These are phyloP conservation scores for Labrus mixtus DNA, from an alignment of 2,113 vertebrate genomes.

Conservation along the genomic window DNA sequence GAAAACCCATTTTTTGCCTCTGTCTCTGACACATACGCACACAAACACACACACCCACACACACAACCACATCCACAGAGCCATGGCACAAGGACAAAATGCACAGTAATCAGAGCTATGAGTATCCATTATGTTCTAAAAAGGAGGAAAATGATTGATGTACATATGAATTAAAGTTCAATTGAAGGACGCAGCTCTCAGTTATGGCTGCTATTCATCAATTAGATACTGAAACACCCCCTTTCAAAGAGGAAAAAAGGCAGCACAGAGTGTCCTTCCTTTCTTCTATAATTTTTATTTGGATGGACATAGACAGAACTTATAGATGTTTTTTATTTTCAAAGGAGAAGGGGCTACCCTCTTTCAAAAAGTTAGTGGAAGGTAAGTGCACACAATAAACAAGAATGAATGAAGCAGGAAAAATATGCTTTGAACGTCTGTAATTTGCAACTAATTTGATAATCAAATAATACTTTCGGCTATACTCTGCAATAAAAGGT, in stretches of 20 bases:
- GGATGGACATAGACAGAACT: conserved; percentile 19
- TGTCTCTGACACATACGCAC: background rate
- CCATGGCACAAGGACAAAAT: conserved; percentile 73
- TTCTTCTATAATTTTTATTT: conserved; percentile 8
- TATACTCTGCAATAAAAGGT: background rate
- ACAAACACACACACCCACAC: background rate
- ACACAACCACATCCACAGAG: conserved; percentile 1
- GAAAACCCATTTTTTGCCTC: conserved; percentile 1
- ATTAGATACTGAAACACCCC: conserved; percentile 76
- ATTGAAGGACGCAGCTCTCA: conserved; percentile 80
- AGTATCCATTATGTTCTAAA: conserved; percentile 75
- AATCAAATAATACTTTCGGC: background rate
- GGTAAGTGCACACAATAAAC: conserved; percentile 1
- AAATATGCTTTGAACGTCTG: background rate
- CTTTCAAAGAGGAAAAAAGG: conserved; percentile 47
- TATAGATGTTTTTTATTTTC: conserved; percentile 37
- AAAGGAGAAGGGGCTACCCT: conserved; percentile 13
- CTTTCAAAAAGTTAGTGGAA: background rate
- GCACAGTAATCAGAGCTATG: conserved; percentile 58
- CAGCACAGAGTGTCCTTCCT: conserved; percentile 37
- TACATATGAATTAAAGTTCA: conserved; percentile 80
- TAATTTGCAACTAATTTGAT: background rate
- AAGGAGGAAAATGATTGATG: conserved; percentile 79
- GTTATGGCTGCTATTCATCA: conserved; percentile 81
- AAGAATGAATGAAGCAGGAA: background rate